A percentile compares a stretch with the other conserved stretches of the same genome.
These are phyloP conservation scores for Periophthalmodon schlosseri DNA, from an alignment of 2,113 vertebrate genomes.

Conservation along the genomic window DNA sequence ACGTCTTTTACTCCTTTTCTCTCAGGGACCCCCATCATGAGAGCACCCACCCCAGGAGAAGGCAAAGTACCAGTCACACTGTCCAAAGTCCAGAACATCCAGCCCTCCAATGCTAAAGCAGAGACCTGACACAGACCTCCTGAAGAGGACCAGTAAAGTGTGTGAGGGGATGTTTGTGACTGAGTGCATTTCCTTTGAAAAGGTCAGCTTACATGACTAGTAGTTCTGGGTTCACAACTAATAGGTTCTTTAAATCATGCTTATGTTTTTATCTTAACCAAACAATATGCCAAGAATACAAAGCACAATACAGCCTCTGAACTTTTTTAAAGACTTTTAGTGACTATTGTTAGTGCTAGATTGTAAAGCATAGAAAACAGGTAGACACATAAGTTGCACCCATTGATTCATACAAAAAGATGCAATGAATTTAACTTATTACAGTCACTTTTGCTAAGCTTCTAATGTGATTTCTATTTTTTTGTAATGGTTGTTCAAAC, in stretches of 20 bases:
- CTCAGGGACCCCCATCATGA: constrained; percentile 82
- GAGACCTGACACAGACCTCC: constrained; percentile 80
- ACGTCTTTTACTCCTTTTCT: not conserved
- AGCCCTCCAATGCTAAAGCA: constrained; percentile 78
- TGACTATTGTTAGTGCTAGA: constrained; percentile 1
- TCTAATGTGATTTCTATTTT: not conserved
- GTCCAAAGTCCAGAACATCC: constrained; percentile 94
- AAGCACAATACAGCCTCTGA: constrained; percentile 33
- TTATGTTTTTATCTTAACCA: not conserved
- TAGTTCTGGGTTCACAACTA: constrained; percentile 29
- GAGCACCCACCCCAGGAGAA: constrained; percentile 86
- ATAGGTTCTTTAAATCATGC: not conserved
- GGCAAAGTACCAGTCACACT: constrained; percentile 92
- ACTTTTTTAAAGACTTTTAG: not conserved
- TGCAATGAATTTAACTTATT: not conserved
- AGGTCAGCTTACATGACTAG: constrained; percentile 64
- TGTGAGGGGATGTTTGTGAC: constrained; percentile 21
- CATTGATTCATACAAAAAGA: not conserved
- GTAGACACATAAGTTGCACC: not conserved
- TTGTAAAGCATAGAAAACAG: not conserved
- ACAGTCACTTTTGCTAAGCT: not conserved
- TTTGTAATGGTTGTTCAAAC: not conserved
- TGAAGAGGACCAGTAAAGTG: constrained; percentile 28
- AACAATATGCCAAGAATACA: constrained; percentile 13
- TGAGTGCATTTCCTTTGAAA: constrained; percentile 46